Evolutionary conservation across 2,888 invertebrate species (phyloP).

Genomic region (Microplitis deprimator): DNA sequence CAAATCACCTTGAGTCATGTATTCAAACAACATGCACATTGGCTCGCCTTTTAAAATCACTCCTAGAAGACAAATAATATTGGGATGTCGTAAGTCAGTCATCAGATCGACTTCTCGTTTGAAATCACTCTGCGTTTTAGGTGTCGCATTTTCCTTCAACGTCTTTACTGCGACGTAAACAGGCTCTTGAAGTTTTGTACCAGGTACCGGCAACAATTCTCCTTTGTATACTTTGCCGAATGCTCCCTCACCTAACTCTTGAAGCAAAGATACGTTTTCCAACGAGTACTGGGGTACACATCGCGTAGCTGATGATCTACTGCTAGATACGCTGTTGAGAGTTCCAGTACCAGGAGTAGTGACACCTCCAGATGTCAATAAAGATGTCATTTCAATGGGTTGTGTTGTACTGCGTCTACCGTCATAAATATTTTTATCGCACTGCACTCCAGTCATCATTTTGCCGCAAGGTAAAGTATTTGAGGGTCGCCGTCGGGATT

Average conservation of each 20-base stretch:
- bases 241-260: slow-evolving; percentile 95
- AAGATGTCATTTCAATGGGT: slow-evolving; percentile 88
- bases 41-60: slow-evolving; percentile 92
- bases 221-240: slow-evolving; percentile 98
- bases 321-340: slow-evolving; percentile 71
- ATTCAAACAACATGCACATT: slow-evolving; percentile 96
- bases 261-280: slow-evolving; percentile 87
- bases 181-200: slow-evolving; percentile 75
- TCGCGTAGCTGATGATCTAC: slow-evolving; percentile 73
- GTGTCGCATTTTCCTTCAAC: slow-evolving; percentile 91
- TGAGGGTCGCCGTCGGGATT: slow-evolving; percentile 60
- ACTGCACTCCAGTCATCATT: slow-evolving; percentile 67
- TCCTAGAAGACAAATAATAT: slow-evolving; percentile 95
- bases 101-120: slow-evolving; percentile 94
- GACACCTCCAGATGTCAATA: slow-evolving; percentile 74
- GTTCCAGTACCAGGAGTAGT: slow-evolving; percentile 74
- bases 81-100: slow-evolving; percentile 94
- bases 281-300: slow-evolving; percentile 87
- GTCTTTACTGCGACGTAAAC: slow-evolving; percentile 94
- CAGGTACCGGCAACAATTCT: slow-evolving; percentile 80
- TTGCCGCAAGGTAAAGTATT: slow-evolving; percentile 68
- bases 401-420: slow-evolving; percentile 84
- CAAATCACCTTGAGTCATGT: slow-evolving; percentile 96
- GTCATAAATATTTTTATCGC: slow-evolving; percentile 82
- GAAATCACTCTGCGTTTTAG: slow-evolving; percentile 93